A percentile compares a stretch with the other conserved stretches of the same genome.
Conservation (phyloP, 2,888 invertebrate species). For the Cerastis rubricosa region DNA sequence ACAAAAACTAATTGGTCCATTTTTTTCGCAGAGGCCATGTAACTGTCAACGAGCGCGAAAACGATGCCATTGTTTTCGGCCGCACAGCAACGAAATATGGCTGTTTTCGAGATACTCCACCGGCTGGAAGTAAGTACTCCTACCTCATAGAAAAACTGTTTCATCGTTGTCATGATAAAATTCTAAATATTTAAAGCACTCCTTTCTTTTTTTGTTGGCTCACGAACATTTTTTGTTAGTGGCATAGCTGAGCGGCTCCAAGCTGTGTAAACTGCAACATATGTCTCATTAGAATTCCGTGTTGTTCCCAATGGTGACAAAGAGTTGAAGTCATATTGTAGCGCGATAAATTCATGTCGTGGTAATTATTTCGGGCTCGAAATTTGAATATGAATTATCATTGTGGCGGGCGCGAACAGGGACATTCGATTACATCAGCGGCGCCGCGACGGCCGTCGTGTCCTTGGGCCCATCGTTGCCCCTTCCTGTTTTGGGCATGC, state of each 20-base stretch:
- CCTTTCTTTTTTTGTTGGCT: constrained; percentile 74
- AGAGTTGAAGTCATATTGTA: constrained; percentile 73
- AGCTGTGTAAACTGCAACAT: constrained; percentile 83
- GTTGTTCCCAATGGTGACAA: constrained; percentile 72
- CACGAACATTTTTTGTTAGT: constrained; percentile 69
- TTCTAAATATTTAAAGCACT: constrained; percentile 72
- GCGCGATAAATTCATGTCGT: constrained; percentile 80
- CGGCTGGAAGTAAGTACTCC: constrained; percentile 96
- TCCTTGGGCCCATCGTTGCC: constrained; percentile 75
- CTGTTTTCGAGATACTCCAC: constrained; percentile 99
- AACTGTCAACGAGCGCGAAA: constrained; percentile 97
- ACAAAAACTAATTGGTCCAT: constrained; percentile 26
- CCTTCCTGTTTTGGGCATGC: constrained; percentile 84
- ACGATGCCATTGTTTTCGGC: constrained; percentile 97
- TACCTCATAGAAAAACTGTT: constrained; percentile 56
- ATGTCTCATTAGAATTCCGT: constrained; percentile 78
- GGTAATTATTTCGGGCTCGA: constrained; percentile 78
- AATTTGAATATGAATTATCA: constrained; percentile 86
- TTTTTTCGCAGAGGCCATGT: constrained; percentile 95
- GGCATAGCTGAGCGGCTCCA: constrained; percentile 66
- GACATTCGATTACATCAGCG: constrained; percentile 86
- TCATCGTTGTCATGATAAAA: constrained; percentile 49
- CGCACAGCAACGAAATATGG: constrained; percentile 98
- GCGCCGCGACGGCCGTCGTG: constrained; percentile 77
- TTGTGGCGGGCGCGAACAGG: constrained; percentile 73